Base-by-base conservation (phyloP, 2,888 invertebrate genomes). In the Epinotia nisella region DNA sequence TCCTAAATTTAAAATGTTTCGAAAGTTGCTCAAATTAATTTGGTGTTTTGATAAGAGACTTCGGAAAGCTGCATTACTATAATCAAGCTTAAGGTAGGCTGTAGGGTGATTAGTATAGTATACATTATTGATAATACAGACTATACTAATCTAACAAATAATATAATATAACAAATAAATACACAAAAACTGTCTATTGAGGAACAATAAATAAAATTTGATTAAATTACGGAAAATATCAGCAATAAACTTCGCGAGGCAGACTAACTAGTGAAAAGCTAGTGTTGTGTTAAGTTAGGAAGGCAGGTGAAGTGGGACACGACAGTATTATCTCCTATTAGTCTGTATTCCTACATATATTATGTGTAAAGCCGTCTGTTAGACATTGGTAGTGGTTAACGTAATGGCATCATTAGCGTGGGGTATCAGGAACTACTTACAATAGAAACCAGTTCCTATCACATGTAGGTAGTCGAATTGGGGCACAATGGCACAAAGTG, bases 361-460 rank as follows among this genome's bases (percentile, higher is more conserved):
- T 19, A 65, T 7, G 15, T 39, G 39, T 65, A 39, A 65, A 53
- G 53, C 19, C 35, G 55, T 55, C 17, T 45, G 61, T 55, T 61
- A 72, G 67, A 61, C 67, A 61, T 61, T 58, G 58, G 58, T 65
- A 24, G 41, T 70, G 60, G 69, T 59, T 55, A 65, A 17, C 39
- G 62, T 71, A 71, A 71, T 60, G 41, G 67, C 67, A 62, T 72
- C 67, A 72, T 67, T 72, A 68, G 72, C 72, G 72, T 72, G 72
- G 72, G 72, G 56, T 72, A 72, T 72, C 72, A 72, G 67, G 72
- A 72, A 72, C 67, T 61, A 64, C 45, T 49, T 45, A 67, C 72
- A 72, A 67, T 68, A 56, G 49, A 55, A 61, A 72, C 67, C 56
- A 61, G 67, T 72, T 67, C 49, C 61, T 67, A 61, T 61, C 49